Conservation (phyloP, 2,113 vertebrate genomes). For the Elaphurus davidianus region DNA sequence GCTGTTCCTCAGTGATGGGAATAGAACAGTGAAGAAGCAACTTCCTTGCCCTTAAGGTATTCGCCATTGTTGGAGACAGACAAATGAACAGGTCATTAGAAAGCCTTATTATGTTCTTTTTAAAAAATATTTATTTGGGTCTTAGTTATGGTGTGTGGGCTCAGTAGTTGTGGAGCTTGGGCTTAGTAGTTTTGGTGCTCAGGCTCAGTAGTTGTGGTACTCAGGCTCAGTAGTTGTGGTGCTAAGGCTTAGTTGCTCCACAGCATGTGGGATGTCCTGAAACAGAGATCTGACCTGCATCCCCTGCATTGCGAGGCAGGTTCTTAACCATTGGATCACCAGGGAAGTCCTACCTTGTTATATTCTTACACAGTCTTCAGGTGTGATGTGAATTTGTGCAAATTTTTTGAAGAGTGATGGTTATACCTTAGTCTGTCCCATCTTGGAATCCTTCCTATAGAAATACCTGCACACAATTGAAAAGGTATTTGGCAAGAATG, state of each 20-base stretch:
- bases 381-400: not conserved
- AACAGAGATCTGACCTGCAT: rapidly evolving
- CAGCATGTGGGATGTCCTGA: not conserved
- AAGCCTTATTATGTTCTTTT: not conserved
- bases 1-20: not conserved
- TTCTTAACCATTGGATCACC: not conserved
- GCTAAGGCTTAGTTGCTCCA: not conserved
- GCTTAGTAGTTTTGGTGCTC: not conserved
- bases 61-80: not conserved
- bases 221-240: not conserved
- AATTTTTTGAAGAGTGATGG: not conserved
- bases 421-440: too few species aligned
- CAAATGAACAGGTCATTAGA: not conserved
- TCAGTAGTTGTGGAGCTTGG: not conserved
- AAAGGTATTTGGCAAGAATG: not conserved
- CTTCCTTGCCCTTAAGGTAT: not conserved
- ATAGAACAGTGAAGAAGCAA: not conserved
- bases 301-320: not conserved
- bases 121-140: not conserved
- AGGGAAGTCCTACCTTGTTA: not conserved
- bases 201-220: not conserved
- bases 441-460: not conserved
- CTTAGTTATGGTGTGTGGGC: not conserved
- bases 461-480: not conserved
- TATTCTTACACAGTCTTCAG: not conserved